Percentiles rank a stretch among this genome's conserved stretches.
These are phyloP conservation scores for Cottus gobio DNA, from an alignment of 2,113 vertebrate species.

Conservation along the genomic window DNA sequence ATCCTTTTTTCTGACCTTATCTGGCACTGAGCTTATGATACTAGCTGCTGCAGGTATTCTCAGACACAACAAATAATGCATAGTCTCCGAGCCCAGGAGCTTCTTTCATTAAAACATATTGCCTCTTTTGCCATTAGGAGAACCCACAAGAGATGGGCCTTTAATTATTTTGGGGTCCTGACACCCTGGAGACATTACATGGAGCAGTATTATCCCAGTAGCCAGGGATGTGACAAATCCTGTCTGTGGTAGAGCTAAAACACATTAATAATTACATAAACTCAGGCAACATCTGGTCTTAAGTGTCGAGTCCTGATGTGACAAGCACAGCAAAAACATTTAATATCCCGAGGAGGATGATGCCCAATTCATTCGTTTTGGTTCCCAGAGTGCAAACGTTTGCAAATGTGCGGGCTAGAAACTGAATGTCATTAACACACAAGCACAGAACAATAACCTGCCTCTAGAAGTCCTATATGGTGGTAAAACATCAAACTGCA, in stretches of 20 bases:
- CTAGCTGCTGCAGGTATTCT: slow-evolving; percentile 1
- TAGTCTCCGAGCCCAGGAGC: neutral
- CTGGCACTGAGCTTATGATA: neutral
- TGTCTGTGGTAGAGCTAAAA: neutral
- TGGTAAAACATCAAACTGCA: slow-evolving; percentile 33
- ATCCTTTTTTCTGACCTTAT: slow-evolving; percentile 25
- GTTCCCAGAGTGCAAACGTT: neutral
- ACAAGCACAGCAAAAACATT: slow-evolving; percentile 1
- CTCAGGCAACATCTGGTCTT: slow-evolving; percentile 15
- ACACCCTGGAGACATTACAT: slow-evolving; percentile 8
- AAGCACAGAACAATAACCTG: neutral
- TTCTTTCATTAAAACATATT: slow-evolving; percentile 22
- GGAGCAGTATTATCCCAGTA: neutral
- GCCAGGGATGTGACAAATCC: neutral
- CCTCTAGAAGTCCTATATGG: slow-evolving; percentile 3
- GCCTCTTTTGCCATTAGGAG: neutral
- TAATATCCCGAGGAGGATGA: neutral
- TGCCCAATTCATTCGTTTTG: slow-evolving; percentile 3
- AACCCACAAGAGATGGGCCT: neutral
- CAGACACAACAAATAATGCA: neutral
- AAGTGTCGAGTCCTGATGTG: slow-evolving; percentile 6
- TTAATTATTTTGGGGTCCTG: slow-evolving; percentile 11
- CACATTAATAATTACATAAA: slow-evolving; percentile 3
- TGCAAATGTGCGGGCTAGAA: no score
- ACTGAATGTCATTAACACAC: neutral